phyloP scores from a whole-genome alignment of 2,797 vertebrate species.

The Enteromius paludinosus region DNA sequence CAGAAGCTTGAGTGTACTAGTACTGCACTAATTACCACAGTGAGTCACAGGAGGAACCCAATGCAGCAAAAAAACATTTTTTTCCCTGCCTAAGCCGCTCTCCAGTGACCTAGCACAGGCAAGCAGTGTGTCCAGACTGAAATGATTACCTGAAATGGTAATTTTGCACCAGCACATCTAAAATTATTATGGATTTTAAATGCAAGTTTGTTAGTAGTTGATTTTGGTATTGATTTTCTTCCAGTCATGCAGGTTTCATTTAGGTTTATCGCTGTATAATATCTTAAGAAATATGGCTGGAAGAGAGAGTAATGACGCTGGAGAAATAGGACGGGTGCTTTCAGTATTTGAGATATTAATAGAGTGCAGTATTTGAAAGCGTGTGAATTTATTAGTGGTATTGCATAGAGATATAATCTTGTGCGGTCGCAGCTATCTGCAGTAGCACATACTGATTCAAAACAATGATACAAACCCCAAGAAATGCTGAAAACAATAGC shows the following conservation, averaged over 20 bases:
- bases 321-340: neutral
- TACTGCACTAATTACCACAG: slow-evolving; percentile 15
- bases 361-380: neutral
- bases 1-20: neutral
- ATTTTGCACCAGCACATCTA: neutral
- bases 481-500: slow-evolving; percentile 30
- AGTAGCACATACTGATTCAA: slow-evolving; percentile 32
- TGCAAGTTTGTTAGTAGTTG: neutral
- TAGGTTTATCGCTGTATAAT: neutral
- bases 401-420: slow-evolving; percentile 29
- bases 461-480: slow-evolving; percentile 24
- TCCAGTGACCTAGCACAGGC: neutral
- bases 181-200: slow-evolving; percentile 31
- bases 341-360: slow-evolving; percentile 20
- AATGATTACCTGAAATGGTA: neutral
- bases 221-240: neutral
- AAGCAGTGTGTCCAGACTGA: neutral
- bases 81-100: neutral
- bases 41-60: neutral
- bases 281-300: neutral
- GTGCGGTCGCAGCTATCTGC: slow-evolving; percentile 1
- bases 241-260: neutral
- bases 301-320: neutral
- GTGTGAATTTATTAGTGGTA: neutral
- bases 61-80: slow-evolving; percentile 8